A percentile compares a stretch with the other conserved stretches of the same genome.
These are phyloP conservation scores for Dreissena rostriformis DNA, from an alignment of 1,140 invertebrate genomes.

Conservation along the genomic window DNA sequence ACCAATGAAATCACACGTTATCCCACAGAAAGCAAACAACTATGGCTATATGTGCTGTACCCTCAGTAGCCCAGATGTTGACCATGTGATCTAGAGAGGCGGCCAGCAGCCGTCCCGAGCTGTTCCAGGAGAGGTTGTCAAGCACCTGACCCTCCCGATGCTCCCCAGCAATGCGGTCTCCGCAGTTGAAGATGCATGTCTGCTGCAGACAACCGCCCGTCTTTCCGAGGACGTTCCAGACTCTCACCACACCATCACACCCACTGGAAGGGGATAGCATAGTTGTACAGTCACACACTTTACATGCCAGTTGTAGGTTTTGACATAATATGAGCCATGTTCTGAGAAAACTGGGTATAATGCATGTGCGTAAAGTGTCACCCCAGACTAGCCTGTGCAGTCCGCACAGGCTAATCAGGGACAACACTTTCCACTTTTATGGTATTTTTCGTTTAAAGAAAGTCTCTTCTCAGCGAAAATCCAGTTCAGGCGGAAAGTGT, in stretches of 20 bases:
- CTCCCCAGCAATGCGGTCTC: conserved; percentile 82
- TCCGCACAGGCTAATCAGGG: too few species aligned
- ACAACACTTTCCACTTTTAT: too few species aligned
- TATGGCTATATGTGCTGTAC: conserved; percentile 68
- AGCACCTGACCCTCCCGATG: conserved; percentile 84
- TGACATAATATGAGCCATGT: too few species aligned
- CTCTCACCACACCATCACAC: conserved; percentile 86
- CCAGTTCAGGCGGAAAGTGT: too few species aligned
- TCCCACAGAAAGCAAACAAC: neutral
- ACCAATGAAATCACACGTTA: neutral
- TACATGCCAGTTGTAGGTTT: too few species aligned
- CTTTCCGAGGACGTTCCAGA: conserved; percentile 83
- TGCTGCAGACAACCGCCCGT: conserved; percentile 83
- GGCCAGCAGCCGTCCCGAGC: conserved; percentile 83
- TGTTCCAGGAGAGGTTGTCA: conserved; percentile 83
- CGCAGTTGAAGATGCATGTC: conserved; percentile 84
- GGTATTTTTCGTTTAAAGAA: too few species aligned
- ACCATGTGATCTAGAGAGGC: conserved; percentile 84
- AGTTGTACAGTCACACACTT: too few species aligned
- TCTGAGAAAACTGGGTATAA: too few species aligned
- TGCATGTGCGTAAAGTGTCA: too few species aligned
- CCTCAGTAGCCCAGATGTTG: conserved; percentile 84
- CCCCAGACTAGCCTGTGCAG: too few species aligned
- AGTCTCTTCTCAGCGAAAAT: too few species aligned
- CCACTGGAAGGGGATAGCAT: conserved; percentile 79